Evolutionary conservation across 2,797 vertebrate genomes (phyloP).

Genomic region (Cuniculus paca): DNA sequence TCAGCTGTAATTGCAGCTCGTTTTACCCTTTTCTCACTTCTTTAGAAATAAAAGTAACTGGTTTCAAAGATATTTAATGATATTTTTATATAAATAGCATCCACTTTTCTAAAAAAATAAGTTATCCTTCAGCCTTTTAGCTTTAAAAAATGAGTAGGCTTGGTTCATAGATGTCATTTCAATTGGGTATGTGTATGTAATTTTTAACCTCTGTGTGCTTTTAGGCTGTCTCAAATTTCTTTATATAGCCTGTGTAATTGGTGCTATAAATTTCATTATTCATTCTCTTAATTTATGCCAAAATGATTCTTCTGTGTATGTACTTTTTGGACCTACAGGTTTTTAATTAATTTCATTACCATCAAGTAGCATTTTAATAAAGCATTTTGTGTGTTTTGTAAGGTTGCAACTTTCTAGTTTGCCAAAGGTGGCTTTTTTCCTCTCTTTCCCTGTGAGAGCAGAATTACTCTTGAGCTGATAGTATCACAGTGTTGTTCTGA

Average conservation of each 20-base stretch:
- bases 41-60: slow-evolving; percentile 32
- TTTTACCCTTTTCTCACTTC: neutral
- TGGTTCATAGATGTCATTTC: neutral
- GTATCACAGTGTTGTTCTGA: slow-evolving; percentile 13
- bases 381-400: neutral
- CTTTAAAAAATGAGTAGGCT: neutral
- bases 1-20: neutral
- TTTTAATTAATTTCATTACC: slow-evolving; percentile 65
- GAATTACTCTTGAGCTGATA: neutral
- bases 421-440: neutral
- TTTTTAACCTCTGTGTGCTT: slow-evolving; percentile 1
- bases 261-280: slow-evolving; percentile 41
- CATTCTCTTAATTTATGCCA: slow-evolving; percentile 57
- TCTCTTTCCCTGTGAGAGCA: neutral
- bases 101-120: slow-evolving; percentile 3
- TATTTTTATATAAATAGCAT: slow-evolving; percentile 1
- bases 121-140: neutral
- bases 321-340: slow-evolving; percentile 16
- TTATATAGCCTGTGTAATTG: slow-evolving; percentile 13
- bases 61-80: neutral
- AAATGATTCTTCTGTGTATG: slow-evolving; percentile 26
- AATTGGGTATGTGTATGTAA: neutral
- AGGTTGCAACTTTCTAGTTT: slow-evolving; percentile 33
- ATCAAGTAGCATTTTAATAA: slow-evolving; percentile 44
- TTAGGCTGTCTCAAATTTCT: slow-evolving; percentile 21